These are phyloP conservation scores for Orthosia incerta DNA, from an alignment of 2,888 invertebrate species.

Conservation along the genomic window DNA sequence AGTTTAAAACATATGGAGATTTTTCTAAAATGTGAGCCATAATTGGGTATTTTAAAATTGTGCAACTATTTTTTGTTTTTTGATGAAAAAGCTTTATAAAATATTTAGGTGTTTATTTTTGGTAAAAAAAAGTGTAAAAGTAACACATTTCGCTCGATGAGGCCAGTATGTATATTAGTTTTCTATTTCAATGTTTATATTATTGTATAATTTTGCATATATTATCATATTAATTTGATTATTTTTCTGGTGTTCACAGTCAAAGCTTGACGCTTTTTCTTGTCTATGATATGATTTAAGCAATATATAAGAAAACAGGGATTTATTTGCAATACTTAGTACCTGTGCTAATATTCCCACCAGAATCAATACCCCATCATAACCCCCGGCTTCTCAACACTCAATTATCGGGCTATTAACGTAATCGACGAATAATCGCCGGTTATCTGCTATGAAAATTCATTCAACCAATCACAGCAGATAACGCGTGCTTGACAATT, in stretches of 20 bases:
- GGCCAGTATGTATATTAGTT: constrained; percentile 46
- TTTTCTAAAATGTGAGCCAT: neutral
- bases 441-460: too few species aligned
- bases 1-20: constrained; percentile 4
- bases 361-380: constrained; percentile 47
- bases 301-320: constrained; percentile 46
- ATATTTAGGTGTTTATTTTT: constrained; percentile 5
- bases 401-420: too few species aligned
- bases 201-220: constrained; percentile 41
- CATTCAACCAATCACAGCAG: too few species aligned
- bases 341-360: constrained; percentile 46
- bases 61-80: constrained; percentile 15
- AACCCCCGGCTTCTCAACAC: too few species aligned
- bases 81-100: constrained; percentile 4
- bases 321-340: constrained; percentile 44
- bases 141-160: neutral
- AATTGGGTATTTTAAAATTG: constrained; percentile 19
- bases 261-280: constrained; percentile 16
- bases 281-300: constrained; percentile 13
- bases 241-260: neutral
- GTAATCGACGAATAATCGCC: too few species aligned
- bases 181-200: constrained; percentile 51
- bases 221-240: constrained; percentile 29
- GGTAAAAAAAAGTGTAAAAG: neutral
- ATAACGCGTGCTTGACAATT: too few species aligned